A percentile compares a stretch with the other conserved stretches of the same genome.
phyloP scores from a whole-genome alignment of 2,797 vertebrate genomes.

The Huso huso region DNA sequence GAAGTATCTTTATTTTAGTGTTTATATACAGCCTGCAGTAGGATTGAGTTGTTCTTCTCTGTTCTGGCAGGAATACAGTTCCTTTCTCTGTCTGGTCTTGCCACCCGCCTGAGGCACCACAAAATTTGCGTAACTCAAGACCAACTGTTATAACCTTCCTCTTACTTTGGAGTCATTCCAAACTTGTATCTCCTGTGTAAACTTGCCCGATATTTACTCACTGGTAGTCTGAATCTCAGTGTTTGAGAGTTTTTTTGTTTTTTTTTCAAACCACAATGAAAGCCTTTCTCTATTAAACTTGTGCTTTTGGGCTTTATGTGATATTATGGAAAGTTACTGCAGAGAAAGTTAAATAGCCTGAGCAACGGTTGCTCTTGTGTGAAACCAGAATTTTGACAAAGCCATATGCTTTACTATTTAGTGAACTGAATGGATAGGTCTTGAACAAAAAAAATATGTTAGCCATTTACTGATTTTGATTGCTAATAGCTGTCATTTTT shows the following conservation, averaged over 20 bases:
- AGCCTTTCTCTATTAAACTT: not conserved
- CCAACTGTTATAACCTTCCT: not conserved
- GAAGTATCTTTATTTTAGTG: too few relatives aligned
- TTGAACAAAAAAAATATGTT: too few relatives aligned
- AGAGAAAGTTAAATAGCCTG: not conserved
- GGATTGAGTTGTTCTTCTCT: too few relatives aligned
- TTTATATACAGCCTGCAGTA: too few relatives aligned
- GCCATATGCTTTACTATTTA: too few relatives aligned
- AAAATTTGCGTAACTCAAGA: not conserved
- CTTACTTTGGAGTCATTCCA: not conserved
- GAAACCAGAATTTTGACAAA: not conserved
- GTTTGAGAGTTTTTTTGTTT: not conserved
- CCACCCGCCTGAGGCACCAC: not conserved
- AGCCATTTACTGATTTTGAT: too few relatives aligned
- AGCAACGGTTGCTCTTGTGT: not conserved
- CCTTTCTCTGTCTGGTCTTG: not conserved
- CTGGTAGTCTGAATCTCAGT: not conserved
- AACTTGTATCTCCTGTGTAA: constrained; percentile 1
- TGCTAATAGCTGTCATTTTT: too few relatives aligned
- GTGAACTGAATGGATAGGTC: too few relatives aligned
- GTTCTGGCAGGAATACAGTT: not conserved
- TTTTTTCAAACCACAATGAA: not conserved
- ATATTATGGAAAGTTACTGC: not conserved
- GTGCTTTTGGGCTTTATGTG: not conserved
- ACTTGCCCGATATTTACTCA: not conserved